Percentiles rank a stretch among this genome's conserved stretches.
These are phyloP conservation scores for Cephalopachus bancanus DNA, from an alignment of 2,797 vertebrate species.

Conservation along the genomic window DNA sequence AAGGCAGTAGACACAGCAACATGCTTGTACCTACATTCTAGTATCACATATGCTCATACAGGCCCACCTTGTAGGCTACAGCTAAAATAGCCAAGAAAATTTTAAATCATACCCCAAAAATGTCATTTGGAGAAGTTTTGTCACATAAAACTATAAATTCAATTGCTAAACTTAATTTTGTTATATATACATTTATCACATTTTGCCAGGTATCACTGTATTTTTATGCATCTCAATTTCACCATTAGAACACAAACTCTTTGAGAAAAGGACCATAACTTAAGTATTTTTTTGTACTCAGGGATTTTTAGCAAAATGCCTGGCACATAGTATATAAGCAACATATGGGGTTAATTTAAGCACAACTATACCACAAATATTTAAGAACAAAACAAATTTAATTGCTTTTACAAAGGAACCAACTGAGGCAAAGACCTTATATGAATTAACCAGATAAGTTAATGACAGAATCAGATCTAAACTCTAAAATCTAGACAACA, in stretches of 20 bases:
- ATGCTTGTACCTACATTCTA: not conserved
- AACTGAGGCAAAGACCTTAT: not conserved
- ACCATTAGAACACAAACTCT: not conserved
- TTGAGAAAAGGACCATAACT: conserved; percentile 5
- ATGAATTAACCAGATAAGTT: not conserved
- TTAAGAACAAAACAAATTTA: conserved; percentile 56
- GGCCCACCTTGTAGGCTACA: not conserved
- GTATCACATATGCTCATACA: not conserved
- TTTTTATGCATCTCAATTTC: conserved; percentile 14
- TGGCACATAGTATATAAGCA: not conserved
- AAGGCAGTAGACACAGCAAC: not conserved
- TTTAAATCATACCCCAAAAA: conserved; percentile 27
- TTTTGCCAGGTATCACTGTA: not conserved
- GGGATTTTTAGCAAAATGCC: not conserved
- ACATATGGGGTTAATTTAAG: not conserved
- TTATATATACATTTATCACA: conserved; percentile 21
- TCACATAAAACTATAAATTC: conserved; percentile 45
- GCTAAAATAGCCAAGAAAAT: conserved; percentile 27
- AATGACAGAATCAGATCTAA: not conserved
- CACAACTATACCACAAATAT: not conserved
- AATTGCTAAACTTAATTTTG: conserved; percentile 33
- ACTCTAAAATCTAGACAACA: conserved; percentile 28
- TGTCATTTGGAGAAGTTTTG: not conserved
- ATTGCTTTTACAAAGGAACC: conserved; percentile 34
- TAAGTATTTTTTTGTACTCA: conserved; percentile 39